These are phyloP conservation scores for Acleris holmiana DNA, from an alignment of 2,888 invertebrate species.

Conservation along the genomic window DNA sequence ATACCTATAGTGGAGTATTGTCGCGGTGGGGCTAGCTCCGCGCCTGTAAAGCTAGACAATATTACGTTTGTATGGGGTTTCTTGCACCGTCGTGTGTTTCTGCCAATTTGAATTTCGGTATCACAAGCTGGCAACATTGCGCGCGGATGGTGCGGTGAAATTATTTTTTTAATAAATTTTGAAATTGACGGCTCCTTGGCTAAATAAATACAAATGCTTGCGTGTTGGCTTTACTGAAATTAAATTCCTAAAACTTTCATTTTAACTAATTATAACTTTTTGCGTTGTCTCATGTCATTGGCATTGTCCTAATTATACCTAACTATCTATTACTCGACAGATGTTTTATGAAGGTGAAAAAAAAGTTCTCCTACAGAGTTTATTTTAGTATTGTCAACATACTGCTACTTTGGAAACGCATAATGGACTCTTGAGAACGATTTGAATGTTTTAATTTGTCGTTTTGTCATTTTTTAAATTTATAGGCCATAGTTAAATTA, in stretches of 20 bases:
- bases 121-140: conserved; percentile 45
- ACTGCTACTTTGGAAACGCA: conserved; percentile 7
- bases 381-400: conserved; percentile 33
- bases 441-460: too few relatives aligned
- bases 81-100: conserved; percentile 63
- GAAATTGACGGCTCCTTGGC: conserved; percentile 44
- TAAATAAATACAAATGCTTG: conserved; percentile 21
- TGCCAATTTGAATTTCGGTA: conserved; percentile 41
- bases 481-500: too few relatives aligned
- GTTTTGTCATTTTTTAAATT: too few relatives aligned
- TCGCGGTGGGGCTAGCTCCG: conserved; percentile 62
- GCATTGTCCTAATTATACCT: conserved; percentile 1
- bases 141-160: conserved; percentile 65
- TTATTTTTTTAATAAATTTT: conserved; percentile 70
- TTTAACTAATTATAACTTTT: too few relatives aligned
- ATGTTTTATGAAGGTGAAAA: conserved; percentile 1
- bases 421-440: neutral
- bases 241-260: neutral
- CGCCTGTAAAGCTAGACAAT: conserved; percentile 78
- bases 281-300: conserved; percentile 5
- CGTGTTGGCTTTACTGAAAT: conserved; percentile 28
- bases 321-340: conserved; percentile 7
- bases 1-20: conserved; percentile 76
- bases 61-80: conserved; percentile 69
- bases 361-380: conserved; percentile 27